Conservation (phyloP, 2,113 vertebrate species). For the Micronycteris hirsuta region DNA sequence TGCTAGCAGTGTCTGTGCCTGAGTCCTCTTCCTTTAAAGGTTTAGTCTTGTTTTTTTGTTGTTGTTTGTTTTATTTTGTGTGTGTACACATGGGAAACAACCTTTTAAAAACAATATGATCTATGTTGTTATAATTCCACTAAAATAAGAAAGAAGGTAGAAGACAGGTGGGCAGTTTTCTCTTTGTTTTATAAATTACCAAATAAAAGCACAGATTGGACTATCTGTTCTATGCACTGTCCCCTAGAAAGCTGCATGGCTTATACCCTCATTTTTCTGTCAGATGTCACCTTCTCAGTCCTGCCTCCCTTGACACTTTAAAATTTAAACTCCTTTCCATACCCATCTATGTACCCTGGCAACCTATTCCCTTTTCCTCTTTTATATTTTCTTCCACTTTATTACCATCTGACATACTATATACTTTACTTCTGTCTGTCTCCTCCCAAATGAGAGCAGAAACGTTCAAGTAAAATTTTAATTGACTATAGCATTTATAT, state of each 20-base stretch:
- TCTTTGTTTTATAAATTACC: neutral
- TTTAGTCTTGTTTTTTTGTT: neutral
- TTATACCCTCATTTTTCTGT: neutral
- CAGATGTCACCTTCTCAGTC: neutral
- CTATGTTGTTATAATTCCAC: neutral
- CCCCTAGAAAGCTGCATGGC: neutral
- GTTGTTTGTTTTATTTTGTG: neutral
- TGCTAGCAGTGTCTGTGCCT: neutral
- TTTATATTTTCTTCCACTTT: neutral
- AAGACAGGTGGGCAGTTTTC: neutral
- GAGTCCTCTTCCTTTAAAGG: neutral
- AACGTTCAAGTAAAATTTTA: neutral
- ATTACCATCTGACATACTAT: neutral
- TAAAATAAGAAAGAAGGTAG: neutral
- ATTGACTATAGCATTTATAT: neutral
- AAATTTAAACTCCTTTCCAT: neutral
- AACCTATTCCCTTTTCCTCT: neutral
- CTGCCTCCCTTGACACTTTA: neutral
- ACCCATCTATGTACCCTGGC: neutral
- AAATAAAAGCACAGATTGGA: neutral
- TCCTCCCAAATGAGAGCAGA: neutral
- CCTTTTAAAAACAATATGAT: neutral
- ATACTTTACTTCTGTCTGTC: neutral
- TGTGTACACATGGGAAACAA: neutral
- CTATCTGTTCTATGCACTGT: neutral